Conservation (phyloP, 1,140 invertebrate species). For the Drosophila ogumai region DNA sequence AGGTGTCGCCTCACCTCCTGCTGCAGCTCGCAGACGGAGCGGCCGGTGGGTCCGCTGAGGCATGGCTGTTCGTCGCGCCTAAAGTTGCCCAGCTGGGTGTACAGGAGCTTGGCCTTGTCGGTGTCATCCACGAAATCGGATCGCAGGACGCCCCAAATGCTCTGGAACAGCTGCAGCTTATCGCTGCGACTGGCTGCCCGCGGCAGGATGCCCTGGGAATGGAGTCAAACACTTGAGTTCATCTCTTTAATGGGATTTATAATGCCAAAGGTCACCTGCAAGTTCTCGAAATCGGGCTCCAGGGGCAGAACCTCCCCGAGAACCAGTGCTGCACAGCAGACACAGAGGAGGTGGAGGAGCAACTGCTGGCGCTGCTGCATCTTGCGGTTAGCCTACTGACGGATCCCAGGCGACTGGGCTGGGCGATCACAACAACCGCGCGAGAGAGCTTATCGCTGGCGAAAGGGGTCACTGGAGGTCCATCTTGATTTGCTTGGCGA, state of each 20-base stretch:
- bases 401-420: not conserved
- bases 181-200: constrained; percentile 30
- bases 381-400: not conserved
- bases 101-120: constrained; percentile 42
- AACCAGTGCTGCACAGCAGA: not conserved
- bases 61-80: constrained; percentile 30
- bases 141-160: constrained; percentile 44
- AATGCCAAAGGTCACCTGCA: constrained; percentile 1
- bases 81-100: constrained; percentile 26
- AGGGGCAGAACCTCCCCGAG: not conserved
- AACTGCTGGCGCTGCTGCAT: constrained; percentile 8
- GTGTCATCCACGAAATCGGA: constrained; percentile 43
- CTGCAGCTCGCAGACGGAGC: constrained; percentile 40
- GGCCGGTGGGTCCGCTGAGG: constrained; percentile 17
- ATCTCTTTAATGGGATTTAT: not conserved
- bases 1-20: constrained; percentile 43
- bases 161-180: constrained; percentile 48
- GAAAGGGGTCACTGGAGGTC: constrained; percentile 29
- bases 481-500: constrained; percentile 40
- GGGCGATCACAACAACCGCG: not conserved
- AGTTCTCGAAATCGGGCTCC: constrained; percentile 27
- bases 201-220: not conserved
- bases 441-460: constrained; percentile 2
- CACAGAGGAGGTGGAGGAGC: not conserved
- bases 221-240: too few relatives aligned